phyloP scores from a whole-genome alignment of 2,888 invertebrate genomes.

The Tachina lurida region DNA sequence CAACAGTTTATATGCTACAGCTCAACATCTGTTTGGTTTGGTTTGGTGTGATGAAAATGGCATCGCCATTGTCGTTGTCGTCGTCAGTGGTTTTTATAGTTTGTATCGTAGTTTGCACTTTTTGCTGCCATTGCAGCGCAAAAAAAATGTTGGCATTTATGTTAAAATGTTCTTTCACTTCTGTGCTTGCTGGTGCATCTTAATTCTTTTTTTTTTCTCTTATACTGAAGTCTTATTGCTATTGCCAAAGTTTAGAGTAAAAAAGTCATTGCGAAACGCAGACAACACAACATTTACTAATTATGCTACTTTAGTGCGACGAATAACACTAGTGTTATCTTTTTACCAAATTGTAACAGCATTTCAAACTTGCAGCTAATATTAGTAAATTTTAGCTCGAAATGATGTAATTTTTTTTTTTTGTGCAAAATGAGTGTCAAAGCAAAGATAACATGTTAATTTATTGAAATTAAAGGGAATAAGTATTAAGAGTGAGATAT shows the following conservation, averaged over 20 bases:
- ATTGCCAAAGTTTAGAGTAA: conserved; percentile 48
- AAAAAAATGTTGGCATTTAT: conserved; percentile 51
- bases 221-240: conserved; percentile 45
- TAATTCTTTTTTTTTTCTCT: background rate
- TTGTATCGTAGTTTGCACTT: background rate
- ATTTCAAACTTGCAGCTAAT: conserved; percentile 44
- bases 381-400: conserved; percentile 22
- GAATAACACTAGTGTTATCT: conserved; percentile 64
- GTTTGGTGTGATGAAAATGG: conserved; percentile 41
- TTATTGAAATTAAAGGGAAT: conserved; percentile 6
- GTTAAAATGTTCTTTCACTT: conserved; percentile 20
- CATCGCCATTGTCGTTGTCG: conserved; percentile 8
- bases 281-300: conserved; percentile 53
- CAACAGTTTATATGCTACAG: conserved; percentile 21
- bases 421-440: conserved; percentile 11
- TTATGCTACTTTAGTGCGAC: conserved; percentile 54
- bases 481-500: too few relatives aligned
- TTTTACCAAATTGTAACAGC: conserved; percentile 42
- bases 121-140: conserved; percentile 43
- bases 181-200: background rate
- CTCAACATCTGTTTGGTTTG: conserved; percentile 36
- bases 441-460: conserved; percentile 27
- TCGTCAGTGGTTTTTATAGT: conserved; percentile 34
- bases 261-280: conserved; percentile 34
- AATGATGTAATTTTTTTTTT: conserved; percentile 19